phyloP scores from a whole-genome alignment of 2,888 invertebrate species.

The Erpobdella octoculata region DNA sequence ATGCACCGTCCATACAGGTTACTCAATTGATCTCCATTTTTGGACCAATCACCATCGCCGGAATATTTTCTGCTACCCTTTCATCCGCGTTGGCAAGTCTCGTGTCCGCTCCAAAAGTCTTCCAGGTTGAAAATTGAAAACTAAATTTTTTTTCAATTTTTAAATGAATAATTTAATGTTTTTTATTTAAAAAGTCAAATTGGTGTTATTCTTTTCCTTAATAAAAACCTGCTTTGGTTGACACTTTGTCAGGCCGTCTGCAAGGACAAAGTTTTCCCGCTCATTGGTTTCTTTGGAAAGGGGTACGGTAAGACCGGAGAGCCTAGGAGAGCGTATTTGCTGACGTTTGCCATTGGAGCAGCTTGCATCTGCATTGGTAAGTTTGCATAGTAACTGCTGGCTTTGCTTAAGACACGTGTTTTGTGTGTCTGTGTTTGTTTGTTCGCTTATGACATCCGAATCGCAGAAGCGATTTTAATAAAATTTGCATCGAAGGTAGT shows the following conservation, averaged over 20 bases:
- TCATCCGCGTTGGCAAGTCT: constrained; percentile 90
- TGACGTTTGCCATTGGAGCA: constrained; percentile 81
- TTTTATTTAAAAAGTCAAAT: neutral
- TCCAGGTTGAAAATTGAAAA: constrained; percentile 49
- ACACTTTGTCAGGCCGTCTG: constrained; percentile 82
- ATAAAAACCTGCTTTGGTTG: too few relatives aligned
- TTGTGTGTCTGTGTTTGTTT: too few relatives aligned
- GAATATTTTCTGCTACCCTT: constrained; percentile 91
- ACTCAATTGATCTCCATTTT: constrained; percentile 58
- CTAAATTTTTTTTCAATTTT: neutral
- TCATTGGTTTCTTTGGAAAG: constrained; percentile 74
- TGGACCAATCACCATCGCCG: constrained; percentile 85
- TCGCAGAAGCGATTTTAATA: neutral
- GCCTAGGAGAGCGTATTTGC: constrained; percentile 76
- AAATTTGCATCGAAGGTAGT: neutral
- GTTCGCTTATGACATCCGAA: neutral
- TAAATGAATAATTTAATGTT: neutral
- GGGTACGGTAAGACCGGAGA: constrained; percentile 56
- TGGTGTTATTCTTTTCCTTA: too few relatives aligned
- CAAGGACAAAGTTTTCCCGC: constrained; percentile 82
- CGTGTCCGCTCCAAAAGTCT: constrained; percentile 75
- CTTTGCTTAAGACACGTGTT: neutral
- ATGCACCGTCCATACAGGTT: too few relatives aligned
- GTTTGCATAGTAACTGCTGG: constrained; percentile 26
- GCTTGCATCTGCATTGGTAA: constrained; percentile 79